Evolutionary conservation across 2,888 invertebrate genomes (phyloP).

Genomic region (Hypsopygia costalis): DNA sequence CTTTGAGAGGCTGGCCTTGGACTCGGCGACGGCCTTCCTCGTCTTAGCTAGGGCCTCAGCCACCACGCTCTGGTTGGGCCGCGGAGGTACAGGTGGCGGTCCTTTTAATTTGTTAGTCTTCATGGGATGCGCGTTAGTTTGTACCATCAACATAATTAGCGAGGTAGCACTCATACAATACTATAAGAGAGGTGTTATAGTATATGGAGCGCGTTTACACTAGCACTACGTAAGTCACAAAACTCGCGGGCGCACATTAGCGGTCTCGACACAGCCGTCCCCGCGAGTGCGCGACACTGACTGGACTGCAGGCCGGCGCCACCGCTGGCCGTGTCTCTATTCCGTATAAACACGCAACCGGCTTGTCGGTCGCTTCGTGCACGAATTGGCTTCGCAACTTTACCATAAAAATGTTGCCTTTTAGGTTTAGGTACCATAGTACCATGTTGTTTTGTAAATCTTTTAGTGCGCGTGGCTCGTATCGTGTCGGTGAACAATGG

Average conservation of each 20-base stretch:
- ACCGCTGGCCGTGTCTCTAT: conserved; percentile 11
- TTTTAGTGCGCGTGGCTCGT: conserved; percentile 13
- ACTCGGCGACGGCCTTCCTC: conserved; percentile 75
- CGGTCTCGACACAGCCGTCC: conserved; percentile 42
- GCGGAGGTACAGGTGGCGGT: conserved; percentile 90
- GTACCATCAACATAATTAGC: conserved; percentile 75
- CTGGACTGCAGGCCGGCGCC: conserved; percentile 29
- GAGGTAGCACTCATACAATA: conserved; percentile 69
- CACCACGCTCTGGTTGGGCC: conserved; percentile 87
- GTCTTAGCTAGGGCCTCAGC: conserved; percentile 87
- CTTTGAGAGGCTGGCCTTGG: conserved; percentile 65
- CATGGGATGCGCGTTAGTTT: conserved; percentile 79
- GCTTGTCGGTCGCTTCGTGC: not conserved
- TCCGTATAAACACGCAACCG: too few species aligned
- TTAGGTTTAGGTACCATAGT: too few species aligned
- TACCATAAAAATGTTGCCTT: conserved; percentile 10
- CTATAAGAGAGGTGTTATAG: conserved; percentile 72
- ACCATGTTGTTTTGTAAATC: conserved; percentile 14
- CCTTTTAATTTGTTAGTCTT: conserved; percentile 77
- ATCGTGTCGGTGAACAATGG: conserved; percentile 40
- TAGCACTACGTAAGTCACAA: conserved; percentile 47
- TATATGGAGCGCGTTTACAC: conserved; percentile 68
- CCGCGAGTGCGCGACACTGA: conserved; percentile 58
- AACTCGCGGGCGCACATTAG: conserved; percentile 50
- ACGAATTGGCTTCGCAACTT: conserved; percentile 12